Evolutionary conservation across 2,888 invertebrate species (phyloP), one percentile per base, ranked within the genome.

Genomic region (Aphelenchoides bicaudatus): DNA sequence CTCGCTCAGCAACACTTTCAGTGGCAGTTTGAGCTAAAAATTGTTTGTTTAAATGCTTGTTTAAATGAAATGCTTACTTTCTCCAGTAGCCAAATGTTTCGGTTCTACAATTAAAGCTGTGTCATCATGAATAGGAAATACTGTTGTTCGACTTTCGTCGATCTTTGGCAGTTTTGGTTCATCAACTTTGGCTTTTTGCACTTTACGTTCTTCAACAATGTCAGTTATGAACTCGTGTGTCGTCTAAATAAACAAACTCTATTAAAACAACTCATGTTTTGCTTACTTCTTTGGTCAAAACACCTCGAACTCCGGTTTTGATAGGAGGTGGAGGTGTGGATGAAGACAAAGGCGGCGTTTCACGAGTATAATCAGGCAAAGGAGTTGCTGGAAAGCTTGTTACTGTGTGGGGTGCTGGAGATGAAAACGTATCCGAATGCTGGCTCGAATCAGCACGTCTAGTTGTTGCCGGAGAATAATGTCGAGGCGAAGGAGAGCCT

Each of bases 321-420:
- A 43, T 19, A 10, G 21, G 16, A 6, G 43, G 43, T 25, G 43
- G 25, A 8, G 43, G 43, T 10, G 43, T 43, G 16, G 43, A 6
- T 10, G 43, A 34, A n/a, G n/a, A n/a, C n/a, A n/a, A n/a, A n/a
- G n/a, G n/a, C 10, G 34, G 34, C 10, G n/a, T n/a, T n/a, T 10
- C 43, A 43, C 16, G 6, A 6, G 43, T 43, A n/a, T n/a, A n/a
- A n/a, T n/a, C n/a, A 21, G 16, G 43, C 10, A n/a, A 6, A 25
- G 43, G 43, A 34, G 43, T 43, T 19, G 43, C 43, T 8, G 43
- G 43, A n/a, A 43, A 43, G 23, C 43, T 43, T 6, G 43, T 43
- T 19, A 43, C 25, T 25, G 43, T 43, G 10, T 43, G 43, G 10
- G 16, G 43, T 10, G 43, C 43, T 10, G 43, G 43, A n/a, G 43